Percentiles rank a stretch among this genome's conserved stretches.
phyloP scores from a whole-genome alignment of 1,140 invertebrate genomes.

The Hypsibius dujardini region DNA sequence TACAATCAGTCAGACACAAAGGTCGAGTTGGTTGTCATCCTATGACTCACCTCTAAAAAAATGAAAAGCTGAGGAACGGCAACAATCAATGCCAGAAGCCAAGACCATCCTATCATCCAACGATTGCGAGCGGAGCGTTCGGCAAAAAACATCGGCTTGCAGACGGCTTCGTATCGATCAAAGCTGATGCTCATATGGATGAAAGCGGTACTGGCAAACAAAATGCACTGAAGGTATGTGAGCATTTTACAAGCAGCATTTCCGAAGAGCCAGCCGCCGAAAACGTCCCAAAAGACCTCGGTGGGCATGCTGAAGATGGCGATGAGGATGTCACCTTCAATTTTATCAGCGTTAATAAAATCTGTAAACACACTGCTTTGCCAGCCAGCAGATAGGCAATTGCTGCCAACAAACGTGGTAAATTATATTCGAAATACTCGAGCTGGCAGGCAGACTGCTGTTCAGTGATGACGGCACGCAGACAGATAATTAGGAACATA shows the following conservation, averaged over 20 bases:
- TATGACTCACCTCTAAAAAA: slow-evolving; percentile 30
- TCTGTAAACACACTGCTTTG: no score
- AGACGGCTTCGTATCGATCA: slow-evolving; percentile 36
- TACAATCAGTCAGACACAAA: no score
- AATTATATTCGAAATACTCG: no score
- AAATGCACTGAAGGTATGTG: slow-evolving; percentile 34
- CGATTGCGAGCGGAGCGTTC: slow-evolving; percentile 24
- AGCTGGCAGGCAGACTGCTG: no score
- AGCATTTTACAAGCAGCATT: slow-evolving; percentile 33
- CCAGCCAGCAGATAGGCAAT: no score
- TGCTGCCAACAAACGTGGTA: no score
- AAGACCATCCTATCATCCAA: slow-evolving; percentile 32
- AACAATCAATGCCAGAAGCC: slow-evolving; percentile 34
- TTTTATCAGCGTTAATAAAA: no score
- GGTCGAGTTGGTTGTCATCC: no score
- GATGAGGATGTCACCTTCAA: neutral
- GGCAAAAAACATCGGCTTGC: slow-evolving; percentile 33
- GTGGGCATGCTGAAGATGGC: slow-evolving; percentile 4
- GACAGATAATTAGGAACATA: no score
- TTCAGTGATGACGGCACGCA: no score
- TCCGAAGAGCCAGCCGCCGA: slow-evolving; percentile 34
- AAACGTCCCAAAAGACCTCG: slow-evolving; percentile 27
- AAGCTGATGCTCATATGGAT: slow-evolving; percentile 36
- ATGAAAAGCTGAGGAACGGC: slow-evolving; percentile 36
- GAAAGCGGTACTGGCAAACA: slow-evolving; percentile 35